Conservation (phyloP, 2,797 vertebrate genomes). For the Lates japonicus region DNA sequence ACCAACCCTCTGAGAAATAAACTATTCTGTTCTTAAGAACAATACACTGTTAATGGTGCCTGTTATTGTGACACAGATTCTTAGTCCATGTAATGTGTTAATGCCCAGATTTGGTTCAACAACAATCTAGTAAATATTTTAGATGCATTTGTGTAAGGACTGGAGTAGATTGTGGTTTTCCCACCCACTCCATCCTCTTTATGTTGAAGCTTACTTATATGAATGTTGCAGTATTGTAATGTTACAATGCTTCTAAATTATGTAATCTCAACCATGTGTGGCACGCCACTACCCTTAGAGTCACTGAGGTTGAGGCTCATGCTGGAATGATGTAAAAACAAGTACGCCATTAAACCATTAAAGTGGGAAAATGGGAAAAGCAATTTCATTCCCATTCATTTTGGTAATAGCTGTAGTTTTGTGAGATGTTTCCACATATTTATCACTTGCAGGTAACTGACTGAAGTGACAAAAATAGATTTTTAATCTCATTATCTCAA, state of each 20-base stretch:
- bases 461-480: too few species aligned
- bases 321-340: conserved; percentile 31
- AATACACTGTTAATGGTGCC: too few species aligned
- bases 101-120: background rate
- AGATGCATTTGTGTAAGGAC: background rate
- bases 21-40: background rate
- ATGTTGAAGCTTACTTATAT: conserved; percentile 9
- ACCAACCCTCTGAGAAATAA: background rate
- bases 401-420: too few species aligned
- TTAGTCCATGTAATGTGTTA: background rate
- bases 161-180: background rate
- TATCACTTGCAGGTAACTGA: too few species aligned
- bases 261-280: conserved; percentile 34
- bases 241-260: conserved; percentile 16
- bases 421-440: too few species aligned
- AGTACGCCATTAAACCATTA: conserved; percentile 6
- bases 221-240: background rate
- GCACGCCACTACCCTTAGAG: background rate
- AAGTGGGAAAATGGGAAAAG: conserved; percentile 34
- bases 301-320: conserved; percentile 1
- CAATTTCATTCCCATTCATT: conserved; percentile 52
- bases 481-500: too few species aligned
- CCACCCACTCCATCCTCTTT: background rate
- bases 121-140: background rate
- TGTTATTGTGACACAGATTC: background rate